Conservation (phyloP, 1,140 invertebrate genomes). For the Drosophila willistoni region DNA sequence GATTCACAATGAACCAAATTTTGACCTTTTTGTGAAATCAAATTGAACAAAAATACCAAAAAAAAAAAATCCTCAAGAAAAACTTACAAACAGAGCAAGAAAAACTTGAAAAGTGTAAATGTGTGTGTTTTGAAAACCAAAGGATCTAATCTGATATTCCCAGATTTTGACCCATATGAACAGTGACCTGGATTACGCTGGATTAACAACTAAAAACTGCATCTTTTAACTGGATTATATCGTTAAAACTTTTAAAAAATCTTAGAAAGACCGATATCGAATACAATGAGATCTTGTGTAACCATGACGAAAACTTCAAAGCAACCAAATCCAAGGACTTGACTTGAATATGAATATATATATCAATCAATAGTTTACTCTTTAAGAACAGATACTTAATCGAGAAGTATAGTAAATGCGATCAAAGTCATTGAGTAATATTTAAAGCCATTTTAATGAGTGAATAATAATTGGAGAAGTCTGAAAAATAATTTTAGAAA, state of each 20-base stretch:
- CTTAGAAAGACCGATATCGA: background rate
- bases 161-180: conserved; percentile 38
- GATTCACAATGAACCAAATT: conserved; percentile 29
- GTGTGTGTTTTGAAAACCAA: conserved; percentile 44
- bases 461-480: too few species aligned
- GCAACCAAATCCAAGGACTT: background rate
- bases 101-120: conserved; percentile 46
- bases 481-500: too few species aligned
- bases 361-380: background rate
- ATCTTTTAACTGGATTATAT: conserved; percentile 63
- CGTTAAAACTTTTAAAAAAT: background rate
- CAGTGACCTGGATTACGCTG: conserved; percentile 64
- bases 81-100: conserved; percentile 23
- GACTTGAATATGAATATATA: conserved; percentile 2
- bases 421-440: background rate
- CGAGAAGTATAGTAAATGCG: background rate
- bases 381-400: too few species aligned
- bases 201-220: conserved; percentile 59
- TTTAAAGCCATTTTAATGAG: background rate
- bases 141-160: conserved; percentile 47
- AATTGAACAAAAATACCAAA: conserved; percentile 31
- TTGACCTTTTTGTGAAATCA: conserved; percentile 72
- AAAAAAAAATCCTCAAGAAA: conserved; percentile 28
- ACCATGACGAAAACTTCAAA: conserved; percentile 1
- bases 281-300: conserved; percentile 3